Evolutionary conservation across 2,113 vertebrate species (phyloP).

Genomic region (Rhadina sibilatrix): DNA sequence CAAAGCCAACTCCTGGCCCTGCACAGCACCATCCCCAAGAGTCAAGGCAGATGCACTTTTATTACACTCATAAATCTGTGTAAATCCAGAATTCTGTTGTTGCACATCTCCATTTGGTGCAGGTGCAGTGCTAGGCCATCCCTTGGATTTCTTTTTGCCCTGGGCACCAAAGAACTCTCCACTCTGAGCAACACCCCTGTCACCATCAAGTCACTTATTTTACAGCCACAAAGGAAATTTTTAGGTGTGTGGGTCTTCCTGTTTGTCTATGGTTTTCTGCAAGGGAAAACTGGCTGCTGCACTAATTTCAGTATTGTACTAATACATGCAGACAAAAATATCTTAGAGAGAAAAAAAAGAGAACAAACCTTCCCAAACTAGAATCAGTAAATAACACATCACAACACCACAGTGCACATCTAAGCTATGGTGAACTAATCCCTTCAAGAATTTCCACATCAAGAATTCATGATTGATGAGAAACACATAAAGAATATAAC

Average conservation of each 20-base stretch:
- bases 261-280: neutral
- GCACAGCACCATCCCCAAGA: neutral
- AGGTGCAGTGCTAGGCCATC: neutral
- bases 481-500: neutral
- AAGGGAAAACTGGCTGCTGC: neutral
- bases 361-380: neutral
- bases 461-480: neutral
- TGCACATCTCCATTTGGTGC: neutral
- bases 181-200: rapidly evolving
- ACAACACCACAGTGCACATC: neutral
- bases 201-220: neutral
- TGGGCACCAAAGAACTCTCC: neutral
- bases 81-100: neutral
- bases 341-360: neutral
- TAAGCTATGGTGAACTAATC: neutral
- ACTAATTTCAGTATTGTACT: neutral
- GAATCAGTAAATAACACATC: neutral
- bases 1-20: neutral
- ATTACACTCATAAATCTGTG: neutral
- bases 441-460: neutral
- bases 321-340: neutral
- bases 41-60: neutral
- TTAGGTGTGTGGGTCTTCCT: neutral
- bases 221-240: neutral
- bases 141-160: neutral